These are phyloP conservation scores for Natrix natrix DNA, from an alignment of 2,797 vertebrate genomes.

Conservation along the genomic window DNA sequence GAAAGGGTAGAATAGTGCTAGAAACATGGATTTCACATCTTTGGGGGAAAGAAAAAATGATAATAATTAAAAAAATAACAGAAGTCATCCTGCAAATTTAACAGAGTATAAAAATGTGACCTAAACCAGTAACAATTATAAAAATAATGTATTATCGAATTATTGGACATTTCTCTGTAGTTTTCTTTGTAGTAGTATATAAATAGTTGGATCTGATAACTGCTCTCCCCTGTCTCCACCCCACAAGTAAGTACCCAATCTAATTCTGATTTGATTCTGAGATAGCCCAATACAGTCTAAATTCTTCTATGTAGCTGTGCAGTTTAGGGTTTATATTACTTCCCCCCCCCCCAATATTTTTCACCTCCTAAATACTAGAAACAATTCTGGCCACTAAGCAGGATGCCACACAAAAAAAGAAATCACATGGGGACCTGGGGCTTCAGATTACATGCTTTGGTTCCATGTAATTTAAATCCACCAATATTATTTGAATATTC, in stretches of 20 bases:
- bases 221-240: neutral
- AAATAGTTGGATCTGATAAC: neutral
- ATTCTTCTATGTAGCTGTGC: neutral
- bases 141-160: neutral
- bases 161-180: neutral
- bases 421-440: neutral
- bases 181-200: neutral
- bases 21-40: neutral
- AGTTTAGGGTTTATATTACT: neutral
- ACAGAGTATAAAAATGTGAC: neutral
- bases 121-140: neutral
- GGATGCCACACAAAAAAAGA: neutral
- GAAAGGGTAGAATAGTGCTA: neutral
- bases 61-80: neutral
- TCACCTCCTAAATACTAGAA: neutral
- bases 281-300: neutral
- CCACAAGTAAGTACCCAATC: neutral
- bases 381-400: neutral
- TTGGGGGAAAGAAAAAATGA: neutral
- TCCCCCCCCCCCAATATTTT: neutral
- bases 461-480: neutral
- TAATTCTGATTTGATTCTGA: neutral
- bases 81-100: neutral
- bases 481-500: neutral
- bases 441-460: neutral